These are phyloP conservation scores for Opisthocomus hoazin DNA, from an alignment of 2,113 vertebrate species.

Conservation along the genomic window DNA sequence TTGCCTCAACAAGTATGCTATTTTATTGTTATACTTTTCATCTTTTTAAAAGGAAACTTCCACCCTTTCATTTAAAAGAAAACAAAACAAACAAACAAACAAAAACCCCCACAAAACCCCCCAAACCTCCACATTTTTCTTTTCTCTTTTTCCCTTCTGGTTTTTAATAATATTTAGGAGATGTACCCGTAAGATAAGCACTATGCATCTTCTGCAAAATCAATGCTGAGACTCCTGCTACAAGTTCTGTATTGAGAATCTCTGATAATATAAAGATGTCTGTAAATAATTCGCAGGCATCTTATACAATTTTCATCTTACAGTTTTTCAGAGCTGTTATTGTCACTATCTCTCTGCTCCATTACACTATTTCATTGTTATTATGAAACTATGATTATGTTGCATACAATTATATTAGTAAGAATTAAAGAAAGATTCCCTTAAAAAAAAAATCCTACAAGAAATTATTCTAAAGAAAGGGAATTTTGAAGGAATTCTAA, in stretches of 20 bases:
- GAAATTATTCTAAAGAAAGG: not conserved
- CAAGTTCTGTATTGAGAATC: not conserved
- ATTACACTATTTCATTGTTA: not conserved
- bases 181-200: not conserved
- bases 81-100: not conserved
- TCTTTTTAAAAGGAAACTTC: not conserved
- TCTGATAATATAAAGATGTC: not conserved
- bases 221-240: not conserved
- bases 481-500: not conserved
- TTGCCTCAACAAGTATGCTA: conserved; percentile 36
- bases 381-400: not conserved
- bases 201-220: not conserved
- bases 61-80: not conserved
- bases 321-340: not conserved
- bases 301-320: not conserved
- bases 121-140: not conserved
- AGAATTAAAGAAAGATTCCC: not conserved
- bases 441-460: not conserved
- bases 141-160: not conserved
- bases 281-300: not conserved
- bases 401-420: not conserved
- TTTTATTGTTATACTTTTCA: not conserved
- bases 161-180: not conserved
- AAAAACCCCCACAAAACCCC: no score
- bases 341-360: not conserved